Evolutionary conservation across 1,140 invertebrate genomes (phyloP), one percentile per base, ranked within the genome.

Genomic region (Bombus polaris): DNA sequence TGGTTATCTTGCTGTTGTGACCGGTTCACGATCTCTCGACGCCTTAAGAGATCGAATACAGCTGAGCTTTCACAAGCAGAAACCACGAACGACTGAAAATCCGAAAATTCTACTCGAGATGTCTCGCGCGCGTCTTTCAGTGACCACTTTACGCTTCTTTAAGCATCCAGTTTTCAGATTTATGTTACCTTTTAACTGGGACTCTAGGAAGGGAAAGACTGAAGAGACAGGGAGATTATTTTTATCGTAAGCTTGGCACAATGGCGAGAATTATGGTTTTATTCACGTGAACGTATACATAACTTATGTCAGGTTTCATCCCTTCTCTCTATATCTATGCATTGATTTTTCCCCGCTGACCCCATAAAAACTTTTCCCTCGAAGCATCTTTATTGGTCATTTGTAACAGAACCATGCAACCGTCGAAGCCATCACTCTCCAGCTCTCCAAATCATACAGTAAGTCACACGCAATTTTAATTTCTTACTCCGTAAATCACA

Each of bases 1-100:
- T 32, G 70, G 80, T 75, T 82, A 73, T 59, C 71, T 62, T 10
- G 71, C 13, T 12, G 25, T 42, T 81, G 53, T 39, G 68, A 32
- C 53, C 18, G 70, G 22, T 37, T n/a, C 53, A 3, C 53, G 15
- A 82, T 82, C 70, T n/a, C 42, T 28, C 39, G 22, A 15, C 10
- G 37, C 57, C 22, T 25, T 0, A 12, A 35, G 53, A 62, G 18
- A 22, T 44, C n/a, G 39, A 59, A 71, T 35, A 57, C n/a, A 39
- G 35, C 25, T 18, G 13, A 18, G 75, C 35, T 77, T 59, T 59
- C 75, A 39, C 32, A 15, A 2, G 1, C 12, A 28, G 53, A n/a
- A n/a, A 39, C 13, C 35, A 73, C 15, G 15, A 39, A 53, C n/a
- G 42, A 22, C 22, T 5, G 32, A 57, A 39, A 18, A 75, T 53